These are phyloP conservation scores for Ptychoptera albimana DNA, from an alignment of 2,888 invertebrate species.

Conservation along the genomic window DNA sequence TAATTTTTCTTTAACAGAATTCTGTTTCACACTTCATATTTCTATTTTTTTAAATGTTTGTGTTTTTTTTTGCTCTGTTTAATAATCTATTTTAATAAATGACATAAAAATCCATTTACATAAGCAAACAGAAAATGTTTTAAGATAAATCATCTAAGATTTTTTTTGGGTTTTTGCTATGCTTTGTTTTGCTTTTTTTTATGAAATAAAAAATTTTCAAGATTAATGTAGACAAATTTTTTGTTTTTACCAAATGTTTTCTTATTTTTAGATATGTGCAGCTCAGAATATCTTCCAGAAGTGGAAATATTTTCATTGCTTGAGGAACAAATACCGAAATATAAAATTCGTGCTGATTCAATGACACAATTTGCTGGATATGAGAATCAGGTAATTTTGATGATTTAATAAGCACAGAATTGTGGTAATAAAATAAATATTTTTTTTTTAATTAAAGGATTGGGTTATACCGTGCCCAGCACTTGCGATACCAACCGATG, in stretches of 20 bases:
- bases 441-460: constrained; percentile 41
- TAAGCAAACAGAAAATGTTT: too few species aligned
- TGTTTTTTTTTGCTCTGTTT: too few species aligned
- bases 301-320: constrained; percentile 90
- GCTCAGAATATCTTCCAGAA: constrained; percentile 82
- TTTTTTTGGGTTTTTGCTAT: too few species aligned
- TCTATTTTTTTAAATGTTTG: too few species aligned
- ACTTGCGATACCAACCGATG: constrained; percentile 52
- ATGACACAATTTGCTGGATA: constrained; percentile 81
- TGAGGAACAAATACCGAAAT: constrained; percentile 89
- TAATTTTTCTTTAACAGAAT: too few species aligned
- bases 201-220: too few species aligned
- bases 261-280: constrained; percentile 68
- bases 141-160: too few species aligned
- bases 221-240: too few species aligned
- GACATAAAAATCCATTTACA: too few species aligned
- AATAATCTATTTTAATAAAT: too few species aligned
- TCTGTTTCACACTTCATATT: too few species aligned
- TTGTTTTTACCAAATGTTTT: not conserved
- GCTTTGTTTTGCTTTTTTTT: too few species aligned
- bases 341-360: constrained; percentile 84
- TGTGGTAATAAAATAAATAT: not conserved
- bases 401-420: not conserved
- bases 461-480: constrained; percentile 88
- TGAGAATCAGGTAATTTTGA: constrained; percentile 21